A percentile compares a stretch with the other conserved stretches of the same genome.
These are phyloP conservation scores for Anabacerthia variegaticeps DNA, from an alignment of 2,797 vertebrate genomes.

Conservation along the genomic window DNA sequence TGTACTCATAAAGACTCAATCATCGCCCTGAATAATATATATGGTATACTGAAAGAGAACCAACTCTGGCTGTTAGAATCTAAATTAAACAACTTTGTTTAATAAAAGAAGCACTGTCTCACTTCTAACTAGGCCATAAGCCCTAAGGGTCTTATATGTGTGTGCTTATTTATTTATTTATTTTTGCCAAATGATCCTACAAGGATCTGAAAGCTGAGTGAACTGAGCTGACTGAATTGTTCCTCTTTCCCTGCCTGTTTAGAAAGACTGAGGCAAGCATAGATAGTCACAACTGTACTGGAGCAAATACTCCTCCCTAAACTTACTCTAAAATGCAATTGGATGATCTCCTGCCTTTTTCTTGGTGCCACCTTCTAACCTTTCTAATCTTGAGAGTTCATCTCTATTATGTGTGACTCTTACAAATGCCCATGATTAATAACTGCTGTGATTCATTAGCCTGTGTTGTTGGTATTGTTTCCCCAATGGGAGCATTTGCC, in stretches of 20 bases:
- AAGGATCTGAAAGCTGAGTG: not conserved
- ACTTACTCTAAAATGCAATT: not conserved
- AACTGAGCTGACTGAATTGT: not conserved
- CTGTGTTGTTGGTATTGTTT: constrained; percentile 37
- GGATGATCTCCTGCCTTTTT: not conserved
- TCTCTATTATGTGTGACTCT: not conserved
- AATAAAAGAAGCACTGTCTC: constrained; percentile 31
- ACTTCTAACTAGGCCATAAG: constrained; percentile 20
- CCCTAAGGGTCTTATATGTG: not conserved
- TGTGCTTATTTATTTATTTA: constrained; percentile 28
- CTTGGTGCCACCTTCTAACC: not conserved
- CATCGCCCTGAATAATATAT: constrained; percentile 40
- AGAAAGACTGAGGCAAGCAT: not conserved
- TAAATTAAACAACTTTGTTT: constrained; percentile 60
- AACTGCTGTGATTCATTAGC: constrained; percentile 54
- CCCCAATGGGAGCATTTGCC: constrained; percentile 55
- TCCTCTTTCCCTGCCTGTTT: not conserved
- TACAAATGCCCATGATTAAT: constrained; percentile 38
- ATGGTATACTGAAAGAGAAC: not conserved
- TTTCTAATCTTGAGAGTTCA: not conserved
- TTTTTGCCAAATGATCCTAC: constrained; percentile 1
- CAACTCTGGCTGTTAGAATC: constrained; percentile 20
- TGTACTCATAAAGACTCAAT: constrained; percentile 36
- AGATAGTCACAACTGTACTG: not conserved
- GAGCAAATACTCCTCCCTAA: not conserved